phyloP scores from a whole-genome alignment of 2,113 vertebrate species.

The Urocynchramus pylzowi region DNA sequence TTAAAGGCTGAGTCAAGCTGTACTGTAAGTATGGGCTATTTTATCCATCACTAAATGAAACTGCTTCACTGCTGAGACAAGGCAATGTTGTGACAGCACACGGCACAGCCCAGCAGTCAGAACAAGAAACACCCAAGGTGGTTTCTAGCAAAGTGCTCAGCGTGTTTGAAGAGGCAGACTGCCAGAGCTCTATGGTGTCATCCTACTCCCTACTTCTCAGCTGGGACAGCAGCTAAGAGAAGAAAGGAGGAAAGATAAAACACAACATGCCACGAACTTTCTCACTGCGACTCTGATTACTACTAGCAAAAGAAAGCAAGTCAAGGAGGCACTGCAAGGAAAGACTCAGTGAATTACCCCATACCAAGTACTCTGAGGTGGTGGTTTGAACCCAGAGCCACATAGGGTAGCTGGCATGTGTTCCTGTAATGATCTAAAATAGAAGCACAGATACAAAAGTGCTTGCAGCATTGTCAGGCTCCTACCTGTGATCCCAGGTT shows the following conservation, averaged over 20 bases:
- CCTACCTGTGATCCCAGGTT: background rate
- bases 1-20: slow-evolving; percentile 25
- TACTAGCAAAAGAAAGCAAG: background rate
- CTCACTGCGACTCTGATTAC: background rate
- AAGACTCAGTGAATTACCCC: background rate
- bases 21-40: background rate
- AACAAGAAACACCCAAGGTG: slow-evolving; percentile 1
- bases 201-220: slow-evolving; percentile 13
- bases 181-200: slow-evolving; percentile 11
- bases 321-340: background rate
- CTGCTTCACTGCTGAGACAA: background rate
- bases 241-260: background rate
- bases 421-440: background rate
- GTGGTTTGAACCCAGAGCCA: background rate
- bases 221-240: background rate
- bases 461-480: background rate
- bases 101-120: background rate
- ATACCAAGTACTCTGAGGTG: background rate
- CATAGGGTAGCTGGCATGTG: background rate
- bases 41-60: background rate
- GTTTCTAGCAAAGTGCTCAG: background rate
- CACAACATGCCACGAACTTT: background rate
- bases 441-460: background rate
- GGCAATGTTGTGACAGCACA: background rate
- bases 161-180: slow-evolving; percentile 39